Evolutionary conservation across 2,797 vertebrate genomes (phyloP), one percentile per base, ranked within the genome.

Genomic region (Chaenodraco wilsoni): DNA sequence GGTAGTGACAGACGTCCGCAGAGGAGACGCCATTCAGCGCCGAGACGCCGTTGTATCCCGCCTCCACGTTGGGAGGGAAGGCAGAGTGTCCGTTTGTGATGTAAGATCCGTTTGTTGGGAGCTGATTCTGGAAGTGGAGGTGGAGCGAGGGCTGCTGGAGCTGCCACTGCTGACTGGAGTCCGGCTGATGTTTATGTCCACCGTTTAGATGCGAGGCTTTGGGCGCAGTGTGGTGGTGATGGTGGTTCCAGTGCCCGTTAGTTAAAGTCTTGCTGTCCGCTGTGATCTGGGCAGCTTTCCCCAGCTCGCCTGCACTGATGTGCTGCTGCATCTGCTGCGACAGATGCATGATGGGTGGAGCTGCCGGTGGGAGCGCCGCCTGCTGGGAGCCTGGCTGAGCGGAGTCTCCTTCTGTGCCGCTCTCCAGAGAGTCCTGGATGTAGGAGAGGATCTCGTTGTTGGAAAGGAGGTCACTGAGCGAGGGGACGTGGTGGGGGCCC

Each of bases 381-480:
- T 57, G 51, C 43, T n/a, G 23, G 31, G 37, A 65, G 40, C 52
- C 71, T 1, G 23, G 37, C 21, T 37, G 37, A 59, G 9, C 21
- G 3, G 50, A 3, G n/a, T 46, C 72, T 19, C 10, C 58, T 0
- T 60, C 59, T 0, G 65, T 41, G 0, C 78, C 74, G 0, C 15
- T 59, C 43, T 92, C 84, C 15, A 91, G 79, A 0, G 86, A 91
- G 68, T 91, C 58, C 0, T 95, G 95, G 69, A 93, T 74, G 13
- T 89, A 94, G 57, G 95, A 94, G 7, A 95, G 88, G 69, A 95
- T 93, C 58, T 96, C 88, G 0, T 87, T 86, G 72, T 93, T 94
- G 59, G 91, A 83, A 23, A 96, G 86, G 43, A 93, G 87, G 79
- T 94, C 80, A 0, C 84, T 86, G 1, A 95, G 88, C 0, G 89